These are phyloP conservation scores for Nesoenas mayeri DNA, from an alignment of 2,113 vertebrate genomes.

Conservation along the genomic window DNA sequence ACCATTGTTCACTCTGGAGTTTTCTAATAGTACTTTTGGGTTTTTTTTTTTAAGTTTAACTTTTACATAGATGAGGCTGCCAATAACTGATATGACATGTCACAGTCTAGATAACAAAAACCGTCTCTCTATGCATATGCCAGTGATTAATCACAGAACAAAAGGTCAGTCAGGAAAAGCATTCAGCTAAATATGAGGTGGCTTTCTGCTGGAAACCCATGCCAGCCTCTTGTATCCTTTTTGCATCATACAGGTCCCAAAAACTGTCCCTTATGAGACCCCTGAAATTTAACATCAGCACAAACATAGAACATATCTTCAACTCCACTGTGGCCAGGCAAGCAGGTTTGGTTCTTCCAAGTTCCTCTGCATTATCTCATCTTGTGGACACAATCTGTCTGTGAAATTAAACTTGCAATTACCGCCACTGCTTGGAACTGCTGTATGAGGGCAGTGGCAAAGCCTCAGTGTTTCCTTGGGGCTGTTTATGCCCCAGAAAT, in stretches of 20 bases:
- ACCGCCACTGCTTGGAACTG: neutral
- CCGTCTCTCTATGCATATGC: neutral
- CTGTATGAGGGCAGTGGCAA: neutral
- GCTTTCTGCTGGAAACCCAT: neutral
- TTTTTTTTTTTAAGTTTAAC: neutral
- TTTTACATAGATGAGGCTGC: neutral
- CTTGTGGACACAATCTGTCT: neutral
- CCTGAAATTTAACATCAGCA: neutral
- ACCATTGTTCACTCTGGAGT: neutral
- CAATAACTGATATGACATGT: neutral
- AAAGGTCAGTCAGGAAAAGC: neutral
- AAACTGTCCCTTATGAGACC: neutral
- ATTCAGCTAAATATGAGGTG: neutral
- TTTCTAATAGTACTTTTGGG: neutral
- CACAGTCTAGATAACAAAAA: neutral
- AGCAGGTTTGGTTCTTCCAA: neutral
- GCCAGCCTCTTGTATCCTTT: neutral
- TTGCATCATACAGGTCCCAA: rapidly evolving
- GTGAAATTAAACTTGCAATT: neutral
- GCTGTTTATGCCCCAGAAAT: neutral
- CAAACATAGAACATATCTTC: rapidly evolving
- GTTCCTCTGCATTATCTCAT: neutral
- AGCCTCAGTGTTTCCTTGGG: neutral
- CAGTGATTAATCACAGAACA: neutral
- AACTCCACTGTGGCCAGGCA: neutral